Evolutionary conservation across 2,797 vertebrate genomes (phyloP).

Genomic region (Pseudomugil tenellus): DNA sequence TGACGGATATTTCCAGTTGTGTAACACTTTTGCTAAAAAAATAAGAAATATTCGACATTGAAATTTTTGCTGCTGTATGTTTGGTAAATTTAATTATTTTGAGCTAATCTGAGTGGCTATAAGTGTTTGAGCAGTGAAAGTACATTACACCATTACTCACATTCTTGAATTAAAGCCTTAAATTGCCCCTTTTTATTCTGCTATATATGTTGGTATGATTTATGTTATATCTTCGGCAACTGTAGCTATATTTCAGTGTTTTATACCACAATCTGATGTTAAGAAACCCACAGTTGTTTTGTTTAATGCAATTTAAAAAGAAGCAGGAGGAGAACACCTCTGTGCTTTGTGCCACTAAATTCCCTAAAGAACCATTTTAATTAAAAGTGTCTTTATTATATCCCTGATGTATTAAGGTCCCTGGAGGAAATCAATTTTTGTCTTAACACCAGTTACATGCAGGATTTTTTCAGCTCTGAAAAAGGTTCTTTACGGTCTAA

Average conservation of each 20-base stretch:
- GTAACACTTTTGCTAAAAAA: background rate
- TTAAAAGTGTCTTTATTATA: conserved; percentile 4
- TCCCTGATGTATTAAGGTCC: background rate
- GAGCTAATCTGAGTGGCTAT: background rate
- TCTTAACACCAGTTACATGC: background rate
- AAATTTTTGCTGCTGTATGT: background rate
- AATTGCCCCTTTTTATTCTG: background rate
- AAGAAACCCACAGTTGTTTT: background rate
- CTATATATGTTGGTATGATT: background rate
- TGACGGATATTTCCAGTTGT: background rate
- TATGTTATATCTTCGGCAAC: background rate
- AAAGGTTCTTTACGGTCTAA: background rate
- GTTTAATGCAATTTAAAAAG: background rate
- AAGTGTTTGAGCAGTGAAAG: background rate
- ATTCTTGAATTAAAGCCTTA: background rate
- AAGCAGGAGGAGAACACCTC: background rate
- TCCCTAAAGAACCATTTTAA: background rate
- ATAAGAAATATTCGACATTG: background rate
- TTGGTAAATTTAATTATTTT: background rate
- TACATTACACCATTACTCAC: background rate
- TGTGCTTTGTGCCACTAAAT: background rate
- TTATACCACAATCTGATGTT: background rate
- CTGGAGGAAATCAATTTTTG: background rate
- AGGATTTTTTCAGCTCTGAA: background rate
- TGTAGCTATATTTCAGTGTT: background rate